Conservation (phyloP, 2,797 vertebrate species). For the Urosaurus nigricauda region DNA sequence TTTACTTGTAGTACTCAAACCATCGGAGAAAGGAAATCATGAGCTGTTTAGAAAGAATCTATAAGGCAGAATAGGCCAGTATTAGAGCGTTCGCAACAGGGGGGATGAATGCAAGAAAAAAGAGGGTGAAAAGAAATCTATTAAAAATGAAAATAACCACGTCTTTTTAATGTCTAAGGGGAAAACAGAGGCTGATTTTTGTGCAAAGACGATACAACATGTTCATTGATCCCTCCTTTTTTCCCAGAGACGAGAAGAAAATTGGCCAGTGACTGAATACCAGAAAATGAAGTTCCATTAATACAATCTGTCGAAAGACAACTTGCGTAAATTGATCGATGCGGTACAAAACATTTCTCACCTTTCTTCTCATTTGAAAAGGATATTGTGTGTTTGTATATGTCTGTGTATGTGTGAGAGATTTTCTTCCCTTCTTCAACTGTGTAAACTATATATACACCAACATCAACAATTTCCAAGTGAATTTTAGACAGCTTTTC, state of each 20-base stretch:
- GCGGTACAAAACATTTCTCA: conserved; percentile 82
- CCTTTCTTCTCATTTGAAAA: conserved; percentile 79
- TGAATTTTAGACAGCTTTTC: conserved; percentile 77
- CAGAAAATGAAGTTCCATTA: conserved; percentile 87
- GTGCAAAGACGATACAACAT: conserved; percentile 78
- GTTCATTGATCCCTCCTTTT: conserved; percentile 80
- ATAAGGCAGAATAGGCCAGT: conserved; percentile 71
- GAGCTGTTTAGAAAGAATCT: conserved; percentile 72
- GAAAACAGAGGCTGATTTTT: conserved; percentile 81
- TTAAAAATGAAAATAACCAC: conserved; percentile 85
- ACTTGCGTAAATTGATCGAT: conserved; percentile 84
- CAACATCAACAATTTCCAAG: conserved; percentile 77
- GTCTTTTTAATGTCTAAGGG: conserved; percentile 81
- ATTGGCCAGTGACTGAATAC: conserved; percentile 80
- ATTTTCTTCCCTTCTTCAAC: conserved; percentile 36
- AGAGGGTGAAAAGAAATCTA: conserved; percentile 78
- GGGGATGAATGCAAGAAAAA: conserved; percentile 72
- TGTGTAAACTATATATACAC: conserved; percentile 74
- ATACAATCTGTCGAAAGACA: conserved; percentile 83
- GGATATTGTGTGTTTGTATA: conserved; percentile 68
- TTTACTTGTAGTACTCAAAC: conserved; percentile 48
- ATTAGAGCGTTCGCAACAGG: conserved; percentile 73
- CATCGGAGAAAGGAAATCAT: conserved; percentile 61
- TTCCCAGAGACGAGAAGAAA: conserved; percentile 78
- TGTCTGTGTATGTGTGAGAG: conserved; percentile 7